Evolutionary conservation across 2,797 vertebrate species (phyloP).

Genomic region (Parauchenoglanis ngamensis): DNA sequence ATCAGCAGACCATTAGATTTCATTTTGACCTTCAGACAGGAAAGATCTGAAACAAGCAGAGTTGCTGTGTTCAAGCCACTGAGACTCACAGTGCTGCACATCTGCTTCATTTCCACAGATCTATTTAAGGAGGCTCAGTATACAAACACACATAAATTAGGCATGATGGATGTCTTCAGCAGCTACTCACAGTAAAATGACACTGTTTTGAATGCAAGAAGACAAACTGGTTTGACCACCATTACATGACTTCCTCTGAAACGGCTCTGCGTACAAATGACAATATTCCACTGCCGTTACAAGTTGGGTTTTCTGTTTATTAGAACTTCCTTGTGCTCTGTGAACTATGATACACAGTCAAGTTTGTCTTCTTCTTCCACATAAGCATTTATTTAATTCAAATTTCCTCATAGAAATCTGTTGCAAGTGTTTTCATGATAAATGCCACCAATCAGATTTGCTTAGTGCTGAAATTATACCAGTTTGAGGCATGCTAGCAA

Average conservation of each 20-base stretch:
- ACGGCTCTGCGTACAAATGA: neutral
- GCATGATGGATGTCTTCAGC: neutral
- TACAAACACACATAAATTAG: slow-evolving; percentile 24
- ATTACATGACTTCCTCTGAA: slow-evolving; percentile 1
- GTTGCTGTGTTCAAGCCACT: neutral
- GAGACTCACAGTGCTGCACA: slow-evolving; percentile 9
- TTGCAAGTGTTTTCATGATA: neutral
- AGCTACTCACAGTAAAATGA: neutral
- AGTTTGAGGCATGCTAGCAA: neutral
- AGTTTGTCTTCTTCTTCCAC: neutral
- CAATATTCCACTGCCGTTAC: neutral
- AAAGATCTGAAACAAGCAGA: slow-evolving; percentile 24
- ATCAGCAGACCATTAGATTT: slow-evolving; percentile 26
- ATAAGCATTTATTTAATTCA: neutral
- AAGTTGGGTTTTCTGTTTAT: neutral
- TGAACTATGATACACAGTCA: neutral
- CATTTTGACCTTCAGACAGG: slow-evolving; percentile 42
- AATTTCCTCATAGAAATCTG: neutral
- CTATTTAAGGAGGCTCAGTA: slow-evolving; percentile 15
- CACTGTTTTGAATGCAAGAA: neutral
- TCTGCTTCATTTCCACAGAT: slow-evolving; percentile 36
- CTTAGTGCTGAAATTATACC: neutral
- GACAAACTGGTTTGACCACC: neutral
- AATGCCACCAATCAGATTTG: neutral
- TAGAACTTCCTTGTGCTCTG: neutral